Conservation (phyloP, 2,888 invertebrate genomes). For the Panzeria rudis region DNA sequence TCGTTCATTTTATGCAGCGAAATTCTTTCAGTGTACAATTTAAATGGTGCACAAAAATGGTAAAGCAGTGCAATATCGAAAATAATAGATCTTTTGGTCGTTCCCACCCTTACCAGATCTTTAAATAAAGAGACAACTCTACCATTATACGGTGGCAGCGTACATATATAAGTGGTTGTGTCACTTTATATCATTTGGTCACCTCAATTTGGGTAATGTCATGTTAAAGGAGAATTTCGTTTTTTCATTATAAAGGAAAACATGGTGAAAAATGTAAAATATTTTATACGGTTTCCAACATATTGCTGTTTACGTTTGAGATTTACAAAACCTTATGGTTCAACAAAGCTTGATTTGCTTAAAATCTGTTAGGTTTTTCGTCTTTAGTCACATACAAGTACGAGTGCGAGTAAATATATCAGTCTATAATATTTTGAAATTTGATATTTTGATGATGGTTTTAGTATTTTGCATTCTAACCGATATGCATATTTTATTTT, state of each 20-base stretch:
- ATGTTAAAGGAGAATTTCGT: slow-evolving; percentile 39
- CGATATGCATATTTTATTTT: slow-evolving; percentile 33
- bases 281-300: slow-evolving; percentile 71
- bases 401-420: neutral
- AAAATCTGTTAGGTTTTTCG: slow-evolving; percentile 33
- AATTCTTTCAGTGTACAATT: too few species aligned
- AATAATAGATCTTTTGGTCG: too few species aligned
- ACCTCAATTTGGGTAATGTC: slow-evolving; percentile 29
- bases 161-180: too few species aligned
- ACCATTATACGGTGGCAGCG: too few species aligned
- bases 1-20: too few species aligned
- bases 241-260: slow-evolving; percentile 30
- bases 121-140: too few species aligned
- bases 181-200: slow-evolving; percentile 30
- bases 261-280: slow-evolving; percentile 51
- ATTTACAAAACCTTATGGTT: slow-evolving; percentile 34
- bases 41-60: neutral
- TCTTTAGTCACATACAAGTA: slow-evolving; percentile 2
- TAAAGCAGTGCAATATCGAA: neutral
- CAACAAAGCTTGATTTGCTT: slow-evolving; percentile 47
- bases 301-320: slow-evolving; percentile 49
- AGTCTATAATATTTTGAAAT: slow-evolving; percentile 69
- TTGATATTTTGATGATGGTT: slow-evolving; percentile 75
- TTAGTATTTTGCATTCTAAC: slow-evolving; percentile 73
- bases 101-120: too few species aligned